phyloP scores from a whole-genome alignment of 2,797 vertebrate species.

The Orientallactaga sibirica region DNA sequence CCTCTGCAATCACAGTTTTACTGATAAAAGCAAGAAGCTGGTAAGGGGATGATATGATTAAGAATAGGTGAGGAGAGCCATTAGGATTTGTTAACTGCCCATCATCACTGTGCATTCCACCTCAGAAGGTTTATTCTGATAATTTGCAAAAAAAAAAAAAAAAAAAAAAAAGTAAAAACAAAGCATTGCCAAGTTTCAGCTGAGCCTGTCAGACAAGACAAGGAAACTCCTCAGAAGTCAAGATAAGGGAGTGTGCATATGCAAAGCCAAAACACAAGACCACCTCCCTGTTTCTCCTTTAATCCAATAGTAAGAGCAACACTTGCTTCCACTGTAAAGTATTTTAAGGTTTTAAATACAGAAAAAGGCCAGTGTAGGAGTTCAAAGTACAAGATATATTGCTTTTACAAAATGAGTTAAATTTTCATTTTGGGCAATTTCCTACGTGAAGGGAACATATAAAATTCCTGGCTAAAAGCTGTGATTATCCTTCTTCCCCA shows the following conservation, averaged over 20 bases:
- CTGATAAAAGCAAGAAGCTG: background rate
- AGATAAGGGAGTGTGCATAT: background rate
- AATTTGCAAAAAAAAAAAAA: background rate
- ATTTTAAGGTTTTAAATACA: background rate
- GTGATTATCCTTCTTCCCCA: background rate
- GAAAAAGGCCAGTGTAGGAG: background rate
- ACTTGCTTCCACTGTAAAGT: background rate
- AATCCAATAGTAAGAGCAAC: background rate
- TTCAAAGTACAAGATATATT: background rate
- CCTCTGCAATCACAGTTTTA: background rate
- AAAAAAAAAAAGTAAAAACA: background rate
- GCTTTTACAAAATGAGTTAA: background rate
- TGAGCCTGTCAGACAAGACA: background rate
- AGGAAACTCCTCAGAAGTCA: background rate
- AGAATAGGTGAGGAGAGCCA: background rate
- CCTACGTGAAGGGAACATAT: background rate
- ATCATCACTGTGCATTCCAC: background rate
- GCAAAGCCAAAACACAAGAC: background rate
- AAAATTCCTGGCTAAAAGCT: background rate
- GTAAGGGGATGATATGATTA: conserved; percentile 8
- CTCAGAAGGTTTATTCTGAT: background rate
- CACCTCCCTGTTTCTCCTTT: fast-evolving
- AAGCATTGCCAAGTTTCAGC: background rate
- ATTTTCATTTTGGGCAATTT: background rate
- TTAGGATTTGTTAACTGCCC: background rate